A percentile compares a stretch with the other conserved stretches of the same genome.
Conservation (phyloP, 2,113 vertebrate genomes). For the Anser cygnoides region DNA sequence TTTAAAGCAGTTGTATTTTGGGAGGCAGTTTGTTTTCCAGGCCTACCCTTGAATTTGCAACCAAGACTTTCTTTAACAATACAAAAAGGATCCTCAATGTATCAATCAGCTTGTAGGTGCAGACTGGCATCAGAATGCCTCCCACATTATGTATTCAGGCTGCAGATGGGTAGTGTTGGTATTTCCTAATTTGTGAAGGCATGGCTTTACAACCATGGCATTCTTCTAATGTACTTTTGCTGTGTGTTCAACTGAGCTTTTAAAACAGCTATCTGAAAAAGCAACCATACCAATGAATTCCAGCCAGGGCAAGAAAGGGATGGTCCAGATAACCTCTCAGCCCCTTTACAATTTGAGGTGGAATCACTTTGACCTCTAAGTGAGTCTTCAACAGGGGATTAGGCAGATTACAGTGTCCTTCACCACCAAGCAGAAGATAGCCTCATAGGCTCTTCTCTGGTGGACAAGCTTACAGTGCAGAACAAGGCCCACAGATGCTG, state of each 20-base stretch:
- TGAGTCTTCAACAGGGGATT: neutral
- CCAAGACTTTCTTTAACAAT: neutral
- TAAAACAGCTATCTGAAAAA: neutral
- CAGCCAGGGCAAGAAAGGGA: neutral
- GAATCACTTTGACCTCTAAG: slow-evolving; percentile 14
- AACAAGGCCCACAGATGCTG: neutral
- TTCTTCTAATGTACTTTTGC: neutral
- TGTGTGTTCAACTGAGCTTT: neutral
- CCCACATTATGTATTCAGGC: neutral
- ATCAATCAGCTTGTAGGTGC: neutral
- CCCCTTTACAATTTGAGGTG: neutral
- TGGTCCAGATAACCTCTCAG: slow-evolving; percentile 49
- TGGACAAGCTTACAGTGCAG: neutral
- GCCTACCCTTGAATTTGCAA: neutral
- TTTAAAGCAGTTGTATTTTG: neutral
- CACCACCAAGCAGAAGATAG: neutral
- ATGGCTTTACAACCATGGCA: neutral
- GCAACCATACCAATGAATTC: neutral
- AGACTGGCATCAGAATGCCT: neutral
- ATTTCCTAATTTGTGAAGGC: neutral
- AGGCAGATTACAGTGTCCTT: neutral
- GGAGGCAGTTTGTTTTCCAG: neutral
- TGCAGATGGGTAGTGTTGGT: neutral
- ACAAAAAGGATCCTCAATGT: neutral
- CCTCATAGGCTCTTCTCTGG: neutral